These are phyloP conservation scores for Paradisaea rubra DNA, from an alignment of 2,113 vertebrate species.

Conservation along the genomic window DNA sequence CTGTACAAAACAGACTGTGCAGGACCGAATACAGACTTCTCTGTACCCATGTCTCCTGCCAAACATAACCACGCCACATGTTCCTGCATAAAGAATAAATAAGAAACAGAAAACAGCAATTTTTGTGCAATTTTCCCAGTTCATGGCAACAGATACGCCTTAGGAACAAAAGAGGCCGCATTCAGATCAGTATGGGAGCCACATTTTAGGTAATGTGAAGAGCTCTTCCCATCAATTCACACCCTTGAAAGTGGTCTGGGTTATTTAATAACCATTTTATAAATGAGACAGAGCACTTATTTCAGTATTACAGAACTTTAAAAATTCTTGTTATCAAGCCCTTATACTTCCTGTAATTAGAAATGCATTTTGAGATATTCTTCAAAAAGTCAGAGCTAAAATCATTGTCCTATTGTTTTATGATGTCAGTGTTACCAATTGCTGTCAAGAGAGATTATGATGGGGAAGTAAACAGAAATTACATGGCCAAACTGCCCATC, in stretches of 20 bases:
- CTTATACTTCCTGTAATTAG: not conserved
- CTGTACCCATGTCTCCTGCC: not conserved
- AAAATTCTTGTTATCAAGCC: not conserved
- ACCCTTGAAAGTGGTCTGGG: not conserved
- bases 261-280: not conserved
- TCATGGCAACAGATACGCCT: not conserved
- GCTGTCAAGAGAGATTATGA: not conserved
- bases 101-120: not conserved
- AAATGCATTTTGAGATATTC: not conserved
- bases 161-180: not conserved
- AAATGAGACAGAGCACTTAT: not conserved
- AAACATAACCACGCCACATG: not conserved
- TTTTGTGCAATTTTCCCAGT: not conserved
- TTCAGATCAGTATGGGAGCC: not conserved
- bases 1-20: not conserved
- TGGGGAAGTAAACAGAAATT: not conserved
- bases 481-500: not conserved
- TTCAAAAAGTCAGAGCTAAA: not conserved
- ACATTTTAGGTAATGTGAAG: not conserved
- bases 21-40: not conserved
- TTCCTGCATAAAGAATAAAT: not conserved
- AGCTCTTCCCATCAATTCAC: not conserved
- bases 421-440: rapidly evolving
- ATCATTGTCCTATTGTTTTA: not conserved
- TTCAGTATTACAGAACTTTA: not conserved